These are phyloP conservation scores for Diarsia rubi DNA, from an alignment of 2,888 invertebrate species.

Conservation along the genomic window DNA sequence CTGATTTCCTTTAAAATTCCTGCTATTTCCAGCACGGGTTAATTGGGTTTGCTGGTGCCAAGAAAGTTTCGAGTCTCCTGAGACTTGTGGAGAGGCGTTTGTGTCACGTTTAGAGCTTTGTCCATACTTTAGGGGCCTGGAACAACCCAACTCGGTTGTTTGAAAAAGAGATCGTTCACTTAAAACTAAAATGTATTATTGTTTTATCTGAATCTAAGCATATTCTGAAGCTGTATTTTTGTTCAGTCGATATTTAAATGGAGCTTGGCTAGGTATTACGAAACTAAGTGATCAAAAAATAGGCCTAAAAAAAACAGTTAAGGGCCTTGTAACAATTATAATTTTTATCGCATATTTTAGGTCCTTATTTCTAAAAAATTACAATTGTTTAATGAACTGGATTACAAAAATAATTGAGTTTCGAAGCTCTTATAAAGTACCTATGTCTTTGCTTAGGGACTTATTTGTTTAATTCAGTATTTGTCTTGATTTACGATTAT, in stretches of 20 bases:
- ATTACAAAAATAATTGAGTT: conserved; percentile 36
- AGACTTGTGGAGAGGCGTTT: conserved; percentile 26
- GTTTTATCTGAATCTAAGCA: not conserved
- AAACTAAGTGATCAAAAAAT: not conserved
- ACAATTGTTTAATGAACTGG: not conserved
- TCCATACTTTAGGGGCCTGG: not conserved
- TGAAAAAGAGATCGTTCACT: not conserved
- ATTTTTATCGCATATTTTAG: not conserved
- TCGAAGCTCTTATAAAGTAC: conserved; percentile 15
- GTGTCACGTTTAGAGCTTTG: conserved; percentile 35
- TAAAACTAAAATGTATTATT: not conserved
- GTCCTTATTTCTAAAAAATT: not conserved
- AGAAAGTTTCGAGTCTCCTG: conserved; percentile 39
- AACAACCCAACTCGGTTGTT: not conserved
- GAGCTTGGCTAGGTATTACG: not conserved
- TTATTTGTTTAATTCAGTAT: conserved; percentile 4
- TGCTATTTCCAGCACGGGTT: conserved; percentile 32
- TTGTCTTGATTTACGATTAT: not conserved
- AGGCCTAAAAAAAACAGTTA: not conserved
- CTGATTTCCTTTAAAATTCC: conserved; percentile 28
- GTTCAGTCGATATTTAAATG: not conserved
- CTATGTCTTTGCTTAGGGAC: not conserved
- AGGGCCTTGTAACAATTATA: not conserved
- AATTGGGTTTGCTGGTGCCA: conserved; percentile 42
- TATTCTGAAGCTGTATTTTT: not conserved